Evolutionary conservation across 2,797 vertebrate species (phyloP).

Genomic region (Coranthus polyacanthus): DNA sequence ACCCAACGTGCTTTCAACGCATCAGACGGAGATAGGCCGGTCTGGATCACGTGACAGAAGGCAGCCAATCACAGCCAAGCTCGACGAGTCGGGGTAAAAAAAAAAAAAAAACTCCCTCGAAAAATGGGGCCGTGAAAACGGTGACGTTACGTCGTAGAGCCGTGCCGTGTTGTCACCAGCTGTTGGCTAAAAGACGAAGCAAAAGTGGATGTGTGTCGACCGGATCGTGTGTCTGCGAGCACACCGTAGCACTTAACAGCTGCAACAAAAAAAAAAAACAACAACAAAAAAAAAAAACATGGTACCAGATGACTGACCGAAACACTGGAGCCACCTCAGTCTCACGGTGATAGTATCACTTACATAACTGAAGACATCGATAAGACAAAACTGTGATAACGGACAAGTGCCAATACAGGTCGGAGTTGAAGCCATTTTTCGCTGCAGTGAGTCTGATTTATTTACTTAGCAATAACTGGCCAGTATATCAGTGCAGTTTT

Average conservation of each 20-base stretch:
- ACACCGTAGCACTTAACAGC: neutral
- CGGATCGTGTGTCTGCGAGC: neutral
- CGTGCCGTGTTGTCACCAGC: conserved; percentile 82
- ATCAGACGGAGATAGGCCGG: conserved; percentile 50
- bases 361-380: conserved; percentile 64
- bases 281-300: neutral
- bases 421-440: conserved; percentile 74
- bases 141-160: conserved; percentile 75
- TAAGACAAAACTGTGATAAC: conserved; percentile 62
- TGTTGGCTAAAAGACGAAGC: conserved; percentile 69
- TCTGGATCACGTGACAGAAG: conserved; percentile 33
- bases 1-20: conserved; percentile 27
- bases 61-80: conserved; percentile 62
- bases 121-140: conserved; percentile 39
- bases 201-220: conserved; percentile 57
- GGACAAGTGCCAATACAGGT: conserved; percentile 60
- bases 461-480: neutral
- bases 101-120: conserved; percentile 13
- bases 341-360: conserved; percentile 27
- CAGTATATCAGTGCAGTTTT: neutral
- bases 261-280: conserved; percentile 4
- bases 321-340: conserved; percentile 25
- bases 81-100: conserved; percentile 36
- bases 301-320: conserved; percentile 25
- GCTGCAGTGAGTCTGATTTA: conserved; percentile 60